These are phyloP conservation scores for Protosalanx chinensis DNA, from an alignment of 2,797 vertebrate genomes.

Conservation along the genomic window DNA sequence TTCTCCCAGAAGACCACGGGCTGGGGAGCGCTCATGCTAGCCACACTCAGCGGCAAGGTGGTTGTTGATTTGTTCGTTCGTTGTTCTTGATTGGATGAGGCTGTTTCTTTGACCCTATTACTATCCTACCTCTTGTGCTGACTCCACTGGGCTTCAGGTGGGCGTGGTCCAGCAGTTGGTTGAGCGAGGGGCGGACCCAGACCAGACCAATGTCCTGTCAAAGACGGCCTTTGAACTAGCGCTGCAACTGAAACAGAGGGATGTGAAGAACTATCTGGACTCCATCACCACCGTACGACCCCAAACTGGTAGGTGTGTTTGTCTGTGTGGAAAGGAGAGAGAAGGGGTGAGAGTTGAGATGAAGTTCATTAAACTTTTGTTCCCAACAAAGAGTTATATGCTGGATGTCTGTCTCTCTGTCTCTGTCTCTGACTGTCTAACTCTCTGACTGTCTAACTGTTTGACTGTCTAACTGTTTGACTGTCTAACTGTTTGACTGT, in stretches of 20 bases:
- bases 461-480: no score
- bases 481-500: no score
- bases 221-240: slow-evolving; percentile 93
- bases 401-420: not conserved
- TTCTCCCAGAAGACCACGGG: slow-evolving; percentile 79
- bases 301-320: slow-evolving; percentile 76
- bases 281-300: slow-evolving; percentile 88
- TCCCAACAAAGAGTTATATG: no score
- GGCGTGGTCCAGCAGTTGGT: slow-evolving; percentile 85
- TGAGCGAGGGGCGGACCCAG: slow-evolving; percentile 89
- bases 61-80: slow-evolving; percentile 7
- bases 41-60: slow-evolving; percentile 83
- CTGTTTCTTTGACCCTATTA: not conserved
- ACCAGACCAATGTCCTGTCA: slow-evolving; percentile 84
- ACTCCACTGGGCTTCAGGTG: slow-evolving; percentile 55
- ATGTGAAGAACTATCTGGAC: slow-evolving; percentile 87
- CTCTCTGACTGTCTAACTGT: not conserved
- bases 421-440: not conserved
- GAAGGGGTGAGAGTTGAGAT: not conserved
- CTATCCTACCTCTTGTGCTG: not conserved
- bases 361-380: no score
- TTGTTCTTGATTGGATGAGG: not conserved
- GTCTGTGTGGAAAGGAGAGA: not conserved
- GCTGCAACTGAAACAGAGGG: slow-evolving; percentile 85
- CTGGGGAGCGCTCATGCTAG: slow-evolving; percentile 91